Evolutionary conservation across 2,888 invertebrate genomes (phyloP), one percentile per base, ranked within the genome.

Genomic region (Leptopilina drosophilae): DNA sequence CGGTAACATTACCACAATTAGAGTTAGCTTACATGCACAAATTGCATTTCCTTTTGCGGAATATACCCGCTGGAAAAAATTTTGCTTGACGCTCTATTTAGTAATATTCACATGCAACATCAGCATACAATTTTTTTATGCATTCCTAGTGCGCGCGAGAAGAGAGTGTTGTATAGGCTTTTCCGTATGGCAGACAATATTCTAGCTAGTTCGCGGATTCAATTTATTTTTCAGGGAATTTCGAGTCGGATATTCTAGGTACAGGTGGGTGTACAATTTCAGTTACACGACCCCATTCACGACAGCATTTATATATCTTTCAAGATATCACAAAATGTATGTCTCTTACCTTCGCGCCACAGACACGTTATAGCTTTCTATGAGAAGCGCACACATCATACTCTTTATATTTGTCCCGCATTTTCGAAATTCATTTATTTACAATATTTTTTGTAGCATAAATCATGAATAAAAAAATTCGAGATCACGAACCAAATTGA

Each of bases 241-340:
- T 53, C 49, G 14, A 33, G 49, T 56, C 26, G 26, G 5, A 56
- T n/a, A 69, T 69, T 69, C 53, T 53, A 69, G 69, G 69, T 49
- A 69, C 26, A 49, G 53, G 20, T 56, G 26, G 26, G 69, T 69
- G 33, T 69, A 26, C 14, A 26, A 26, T 69, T 56, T 56, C 53
- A 69, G 53, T 26, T 49, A 69, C n/a, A 69, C 26, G 69, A 56
- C 69, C 26, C 33, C 53, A 69, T 69, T 69, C 33, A 33, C 33
- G 33, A 33, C 33, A 33, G 33, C 33, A 33, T 69, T 53, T 49
- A 69, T 42, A 8, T 73, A 56, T 73, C 26, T 14, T 69, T 12
- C 26, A n/a, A 53, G 69, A 69, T 69, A 69, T 69, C 69, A 49
- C 46, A 33, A 11, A 33, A 33, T 33, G 33, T 42, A 42, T 14